Conservation (phyloP, 2,888 invertebrate genomes). For the Tridacna crocea region DNA sequence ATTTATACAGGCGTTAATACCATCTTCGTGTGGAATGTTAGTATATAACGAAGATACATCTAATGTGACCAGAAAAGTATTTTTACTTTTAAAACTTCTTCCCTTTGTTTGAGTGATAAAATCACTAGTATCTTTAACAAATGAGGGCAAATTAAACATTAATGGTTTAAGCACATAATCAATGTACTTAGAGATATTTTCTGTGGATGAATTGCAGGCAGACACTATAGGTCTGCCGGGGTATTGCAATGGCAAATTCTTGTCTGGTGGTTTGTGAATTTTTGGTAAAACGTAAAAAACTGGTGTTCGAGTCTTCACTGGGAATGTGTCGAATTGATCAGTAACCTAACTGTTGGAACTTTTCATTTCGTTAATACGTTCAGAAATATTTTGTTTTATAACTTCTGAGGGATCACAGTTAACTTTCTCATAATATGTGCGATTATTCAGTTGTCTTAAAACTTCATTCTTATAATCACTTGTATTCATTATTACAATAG, state of each 20-base stretch:
- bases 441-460: slow-evolving; percentile 3
- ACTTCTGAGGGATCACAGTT: background rate
- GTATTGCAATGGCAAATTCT: slow-evolving; percentile 1
- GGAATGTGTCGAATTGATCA: slow-evolving; percentile 12
- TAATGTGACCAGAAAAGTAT: no score
- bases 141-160: no score
- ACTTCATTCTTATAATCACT: slow-evolving; percentile 14
- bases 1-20: no score
- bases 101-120: no score
- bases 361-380: background rate
- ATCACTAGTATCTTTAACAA: no score
- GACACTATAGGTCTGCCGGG: slow-evolving; percentile 28
- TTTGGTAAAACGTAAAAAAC: slow-evolving; percentile 33
- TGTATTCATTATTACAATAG: slow-evolving; percentile 20
- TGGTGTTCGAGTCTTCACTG: background rate
- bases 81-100: no score
- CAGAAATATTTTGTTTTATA: background rate
- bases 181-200: no score
- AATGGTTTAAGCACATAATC: no score
- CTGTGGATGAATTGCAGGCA: background rate
- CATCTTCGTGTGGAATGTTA: no score
- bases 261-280: slow-evolving; percentile 12
- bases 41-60: no score
- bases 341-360: background rate
- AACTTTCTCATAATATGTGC: background rate